Percentiles rank a stretch among this genome's conserved stretches.
Evolutionary conservation across 2,113 vertebrate species (phyloP).

Genomic region (Acrocephalus arundinaceus): DNA sequence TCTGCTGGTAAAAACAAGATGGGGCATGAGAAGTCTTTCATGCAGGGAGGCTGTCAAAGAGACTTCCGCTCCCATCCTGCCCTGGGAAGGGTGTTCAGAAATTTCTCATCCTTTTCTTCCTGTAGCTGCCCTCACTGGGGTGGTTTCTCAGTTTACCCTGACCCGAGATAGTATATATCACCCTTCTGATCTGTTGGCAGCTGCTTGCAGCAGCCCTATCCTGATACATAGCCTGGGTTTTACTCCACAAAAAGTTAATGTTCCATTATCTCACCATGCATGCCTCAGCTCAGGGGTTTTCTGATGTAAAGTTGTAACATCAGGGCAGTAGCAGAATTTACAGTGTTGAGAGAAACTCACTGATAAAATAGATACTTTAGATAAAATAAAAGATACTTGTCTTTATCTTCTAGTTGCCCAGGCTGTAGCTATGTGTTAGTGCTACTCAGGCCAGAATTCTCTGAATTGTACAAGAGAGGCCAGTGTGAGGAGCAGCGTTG

Average conservation of each 20-base stretch:
- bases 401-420: background rate
- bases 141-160: background rate
- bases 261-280: fast-evolving
- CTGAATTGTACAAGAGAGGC: background rate
- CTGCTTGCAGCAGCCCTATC: background rate
- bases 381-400: background rate
- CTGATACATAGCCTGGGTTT: background rate
- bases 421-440: background rate
- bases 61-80: background rate
- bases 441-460: background rate
- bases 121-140: background rate
- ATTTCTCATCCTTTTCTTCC: background rate
- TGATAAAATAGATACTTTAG: background rate
- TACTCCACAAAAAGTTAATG: background rate
- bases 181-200: background rate
- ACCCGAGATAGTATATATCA: background rate
- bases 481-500: background rate
- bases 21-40: background rate
- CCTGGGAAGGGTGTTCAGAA: background rate
- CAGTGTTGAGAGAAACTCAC: background rate
- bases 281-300: background rate
- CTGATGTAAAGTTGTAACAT: background rate
- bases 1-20: background rate
- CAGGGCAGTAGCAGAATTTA: background rate
- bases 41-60: background rate